Percentiles rank a stretch among this genome's conserved stretches.
Conservation (phyloP, 2,113 vertebrate genomes). For the Mugil cephalus region DNA sequence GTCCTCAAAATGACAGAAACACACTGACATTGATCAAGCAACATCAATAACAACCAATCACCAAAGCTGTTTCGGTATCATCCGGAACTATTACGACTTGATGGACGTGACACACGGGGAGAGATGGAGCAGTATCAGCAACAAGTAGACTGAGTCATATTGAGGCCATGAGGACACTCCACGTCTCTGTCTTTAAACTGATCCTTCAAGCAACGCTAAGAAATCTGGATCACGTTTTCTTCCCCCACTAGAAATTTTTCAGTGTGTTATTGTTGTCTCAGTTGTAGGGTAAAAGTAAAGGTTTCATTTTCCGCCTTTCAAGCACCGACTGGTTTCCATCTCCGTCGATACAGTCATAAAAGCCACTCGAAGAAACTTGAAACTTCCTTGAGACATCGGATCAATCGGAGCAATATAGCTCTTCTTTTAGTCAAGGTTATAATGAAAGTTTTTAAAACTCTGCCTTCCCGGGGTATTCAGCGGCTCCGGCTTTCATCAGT, state of each 20-base stretch:
- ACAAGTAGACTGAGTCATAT: too few species aligned
- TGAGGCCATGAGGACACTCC: too few species aligned
- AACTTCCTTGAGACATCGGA: constrained; percentile 14
- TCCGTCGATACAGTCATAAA: background rate
- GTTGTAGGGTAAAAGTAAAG: background rate
- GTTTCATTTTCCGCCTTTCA: background rate
- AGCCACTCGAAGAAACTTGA: background rate
- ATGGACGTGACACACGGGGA: too few species aligned
- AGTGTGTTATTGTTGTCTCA: background rate
- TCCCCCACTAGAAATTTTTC: background rate
- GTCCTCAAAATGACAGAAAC: too few species aligned
- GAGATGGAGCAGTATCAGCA: too few species aligned
- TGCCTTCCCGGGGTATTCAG: background rate
- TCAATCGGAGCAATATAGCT: background rate
- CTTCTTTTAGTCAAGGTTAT: constrained; percentile 35
- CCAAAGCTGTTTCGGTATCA: too few species aligned
- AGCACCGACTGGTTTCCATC: background rate
- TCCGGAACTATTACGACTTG: too few species aligned
- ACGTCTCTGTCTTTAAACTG: background rate
- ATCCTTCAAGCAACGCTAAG: background rate
- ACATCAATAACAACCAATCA: too few species aligned
- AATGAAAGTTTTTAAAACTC: constrained; percentile 14
- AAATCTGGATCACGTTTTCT: background rate
- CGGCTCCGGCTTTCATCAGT: background rate
- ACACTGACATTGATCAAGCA: too few species aligned